Evolutionary conservation across 2,888 invertebrate species (phyloP), one percentile per base, ranked within the genome.

Genomic region (Leptinotarsa juncta): DNA sequence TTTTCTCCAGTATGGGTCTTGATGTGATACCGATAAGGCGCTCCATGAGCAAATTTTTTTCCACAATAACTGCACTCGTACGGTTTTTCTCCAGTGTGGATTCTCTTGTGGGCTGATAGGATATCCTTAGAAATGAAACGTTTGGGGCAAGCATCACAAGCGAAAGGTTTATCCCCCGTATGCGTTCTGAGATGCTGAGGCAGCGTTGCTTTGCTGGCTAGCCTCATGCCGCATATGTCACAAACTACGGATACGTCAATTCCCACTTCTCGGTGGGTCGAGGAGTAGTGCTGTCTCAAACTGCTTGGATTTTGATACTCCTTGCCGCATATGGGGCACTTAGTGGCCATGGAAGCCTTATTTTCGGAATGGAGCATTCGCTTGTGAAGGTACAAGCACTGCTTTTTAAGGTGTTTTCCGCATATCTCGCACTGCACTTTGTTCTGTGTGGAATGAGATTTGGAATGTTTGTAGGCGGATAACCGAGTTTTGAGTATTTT

Each of bases 21-120:
- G 83, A 90, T 90, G 85, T 91, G 91, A 79, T 90, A 90, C 80
- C 90, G 90, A 75, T 91, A 89, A 66, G 91, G 90, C 78, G 90
- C 90, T 23, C 90, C 87, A 86, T 91, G 91, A 42, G 89, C 89
- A 87, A 84, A 81, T 42, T 82, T 83, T 74, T 84, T 83, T 7
- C 85, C 80, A 65, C 83, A 83, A 15, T 80, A 75, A 49, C 73
- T 71, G 65, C 82, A 83, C 20, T 78, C 77, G 72, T 77, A 84
- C 4, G 85, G 85, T 73, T 83, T 83, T 51, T 83, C 83, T 1
- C 84, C 84, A 1, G 84, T 85, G 65, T 85, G 85, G 7, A 81
- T 81, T 15, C 83, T 78, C 71, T 80, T 78, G 62, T 85, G 85
- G 15, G 80, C 80, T 62, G 89, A 90, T 78, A 91, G 85, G 84